Conservation (phyloP, 2,888 invertebrate species). For the Antheraea yamamai region DNA sequence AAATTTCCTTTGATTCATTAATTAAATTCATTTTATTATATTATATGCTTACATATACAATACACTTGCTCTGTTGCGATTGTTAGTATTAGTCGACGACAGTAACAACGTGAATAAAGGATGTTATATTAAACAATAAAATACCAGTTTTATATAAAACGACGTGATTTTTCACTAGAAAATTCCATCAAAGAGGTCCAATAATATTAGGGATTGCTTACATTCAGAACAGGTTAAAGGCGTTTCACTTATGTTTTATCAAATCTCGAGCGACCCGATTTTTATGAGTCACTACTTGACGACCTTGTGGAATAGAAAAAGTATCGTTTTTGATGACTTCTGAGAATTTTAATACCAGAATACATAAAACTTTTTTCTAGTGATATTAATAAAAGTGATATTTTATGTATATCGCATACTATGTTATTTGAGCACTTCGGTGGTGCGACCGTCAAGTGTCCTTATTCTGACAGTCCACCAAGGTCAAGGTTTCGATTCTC, state of each 20-base stretch:
- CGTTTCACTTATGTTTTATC: not conserved
- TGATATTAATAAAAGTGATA: not conserved
- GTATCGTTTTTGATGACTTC: not conserved
- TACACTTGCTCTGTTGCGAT: no score
- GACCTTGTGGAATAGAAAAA: not conserved
- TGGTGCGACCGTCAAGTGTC: not conserved
- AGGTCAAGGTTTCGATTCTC: no score
- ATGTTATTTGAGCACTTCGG: not conserved
- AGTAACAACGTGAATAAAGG: not conserved
- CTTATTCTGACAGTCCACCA: not conserved
- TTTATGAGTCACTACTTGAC: slow-evolving; percentile 5
- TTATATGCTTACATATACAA: no score
- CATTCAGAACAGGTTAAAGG: not conserved
- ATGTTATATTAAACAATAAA: not conserved
- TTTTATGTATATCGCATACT: not conserved
- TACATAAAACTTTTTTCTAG: not conserved
- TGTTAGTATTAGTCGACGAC: no score
- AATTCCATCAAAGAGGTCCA: not conserved
- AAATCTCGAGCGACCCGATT: not conserved
- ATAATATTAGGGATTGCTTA: slow-evolving; percentile 1
- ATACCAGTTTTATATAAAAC: not conserved
- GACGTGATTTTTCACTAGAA: not conserved
- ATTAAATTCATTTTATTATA: no score
- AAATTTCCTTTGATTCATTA: no score
- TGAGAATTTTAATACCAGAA: not conserved